phyloP scores from a whole-genome alignment of 2,113 vertebrate species.

The Tetrao urogallus region DNA sequence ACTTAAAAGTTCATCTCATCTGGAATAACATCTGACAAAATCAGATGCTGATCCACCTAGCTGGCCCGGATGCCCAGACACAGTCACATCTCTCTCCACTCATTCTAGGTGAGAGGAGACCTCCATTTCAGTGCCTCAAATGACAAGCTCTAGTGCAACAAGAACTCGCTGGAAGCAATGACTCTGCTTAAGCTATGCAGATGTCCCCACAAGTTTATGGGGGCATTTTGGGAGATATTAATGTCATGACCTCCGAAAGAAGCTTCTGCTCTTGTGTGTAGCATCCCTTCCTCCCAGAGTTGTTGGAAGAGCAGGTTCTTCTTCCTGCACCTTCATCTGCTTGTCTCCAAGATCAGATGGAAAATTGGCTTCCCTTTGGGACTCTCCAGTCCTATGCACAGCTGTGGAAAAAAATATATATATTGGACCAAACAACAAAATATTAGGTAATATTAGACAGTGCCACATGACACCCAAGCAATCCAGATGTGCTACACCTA shows the following conservation, averaged over 20 bases:
- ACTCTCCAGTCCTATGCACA: accelerated
- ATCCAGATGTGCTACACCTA: not conserved
- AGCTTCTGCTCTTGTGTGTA: not conserved
- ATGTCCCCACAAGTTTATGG: not conserved
- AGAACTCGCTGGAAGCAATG: not conserved
- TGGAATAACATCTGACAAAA: not conserved
- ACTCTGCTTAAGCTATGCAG: not conserved
- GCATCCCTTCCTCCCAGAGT: not conserved
- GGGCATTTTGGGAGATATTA: not conserved
- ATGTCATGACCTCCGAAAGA: not conserved
- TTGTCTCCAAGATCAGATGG: not conserved
- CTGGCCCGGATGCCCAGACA: not conserved
- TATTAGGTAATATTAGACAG: not conserved
- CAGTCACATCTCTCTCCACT: accelerated
- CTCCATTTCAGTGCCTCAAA: not conserved
- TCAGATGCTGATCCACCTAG: not conserved
- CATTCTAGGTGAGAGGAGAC: not conserved
- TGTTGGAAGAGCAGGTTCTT: not conserved
- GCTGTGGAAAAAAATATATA: not conserved
- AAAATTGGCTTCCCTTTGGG: not conserved
- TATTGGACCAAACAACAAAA: not conserved
- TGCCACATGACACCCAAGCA: not conserved
- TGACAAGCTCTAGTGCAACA: not conserved
- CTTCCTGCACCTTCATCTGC: not conserved
- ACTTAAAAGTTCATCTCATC: not conserved